Evolutionary conservation across 2,113 vertebrate species (phyloP).

Genomic region (Larimichthys polyactis): DNA sequence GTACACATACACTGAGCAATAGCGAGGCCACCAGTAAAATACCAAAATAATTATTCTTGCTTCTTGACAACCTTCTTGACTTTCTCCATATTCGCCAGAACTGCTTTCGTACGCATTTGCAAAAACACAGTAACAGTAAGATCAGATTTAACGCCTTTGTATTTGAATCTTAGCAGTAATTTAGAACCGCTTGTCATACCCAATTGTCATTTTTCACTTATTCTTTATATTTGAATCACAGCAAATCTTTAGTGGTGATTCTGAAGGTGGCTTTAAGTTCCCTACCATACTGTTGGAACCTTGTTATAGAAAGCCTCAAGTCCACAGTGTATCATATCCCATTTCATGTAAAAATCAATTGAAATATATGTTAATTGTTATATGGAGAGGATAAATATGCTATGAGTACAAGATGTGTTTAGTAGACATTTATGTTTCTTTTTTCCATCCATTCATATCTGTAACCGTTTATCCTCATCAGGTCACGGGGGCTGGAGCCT

Average conservation of each 20-base stretch:
- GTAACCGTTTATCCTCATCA: no score
- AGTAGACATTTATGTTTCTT: neutral
- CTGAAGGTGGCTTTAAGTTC: neutral
- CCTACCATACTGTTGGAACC: neutral
- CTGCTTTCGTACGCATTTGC: neutral
- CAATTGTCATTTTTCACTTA: neutral
- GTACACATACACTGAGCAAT: no score
- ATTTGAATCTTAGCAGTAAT: neutral
- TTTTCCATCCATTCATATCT: no score
- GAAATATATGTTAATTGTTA: neutral
- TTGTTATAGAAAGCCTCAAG: neutral
- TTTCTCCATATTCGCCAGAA: neutral
- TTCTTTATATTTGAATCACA: neutral
- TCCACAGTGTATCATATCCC: constrained; percentile 7
- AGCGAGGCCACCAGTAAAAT: neutral
- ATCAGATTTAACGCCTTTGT: neutral
- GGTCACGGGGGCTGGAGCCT: no score
- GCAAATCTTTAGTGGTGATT: neutral
- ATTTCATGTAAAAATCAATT: neutral
- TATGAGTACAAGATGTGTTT: neutral
- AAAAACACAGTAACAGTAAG: neutral
- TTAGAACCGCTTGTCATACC: neutral
- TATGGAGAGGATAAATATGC: neutral
- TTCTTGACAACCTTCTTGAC: neutral
- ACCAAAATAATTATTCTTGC: no score